phyloP scores from a whole-genome alignment of 2,888 invertebrate genomes.

The Habroteleia sp. region DNA sequence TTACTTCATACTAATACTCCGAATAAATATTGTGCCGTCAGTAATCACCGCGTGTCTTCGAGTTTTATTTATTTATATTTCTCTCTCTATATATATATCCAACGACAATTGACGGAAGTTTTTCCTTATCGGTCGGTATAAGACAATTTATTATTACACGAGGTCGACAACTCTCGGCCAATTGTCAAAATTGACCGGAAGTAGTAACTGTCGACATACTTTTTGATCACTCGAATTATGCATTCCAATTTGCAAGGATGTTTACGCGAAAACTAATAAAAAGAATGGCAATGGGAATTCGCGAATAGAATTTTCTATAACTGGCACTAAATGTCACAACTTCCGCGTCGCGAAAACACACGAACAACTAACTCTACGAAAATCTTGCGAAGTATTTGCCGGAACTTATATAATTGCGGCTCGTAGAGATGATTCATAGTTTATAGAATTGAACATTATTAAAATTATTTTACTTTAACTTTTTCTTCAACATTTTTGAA shows the following conservation, averaged over 20 bases:
- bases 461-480: too few relatives aligned
- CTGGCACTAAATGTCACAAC: slow-evolving; percentile 19
- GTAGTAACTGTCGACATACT: neutral
- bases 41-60: too few relatives aligned
- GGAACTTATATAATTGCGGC: slow-evolving; percentile 16
- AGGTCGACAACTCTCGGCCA: slow-evolving; percentile 25
- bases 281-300: slow-evolving; percentile 2
- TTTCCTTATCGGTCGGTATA: too few relatives aligned
- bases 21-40: too few relatives aligned
- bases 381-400: slow-evolving; percentile 8
- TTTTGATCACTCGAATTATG: neutral
- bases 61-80: slow-evolving; percentile 61
- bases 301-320: slow-evolving; percentile 2
- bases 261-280: neutral
- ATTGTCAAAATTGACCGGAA: slow-evolving; percentile 27
- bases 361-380: slow-evolving; percentile 6
- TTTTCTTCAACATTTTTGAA: too few relatives aligned
- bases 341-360: slow-evolving; percentile 5
- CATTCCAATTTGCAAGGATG: neutral
- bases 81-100: slow-evolving; percentile 67
- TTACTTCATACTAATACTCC: too few relatives aligned
- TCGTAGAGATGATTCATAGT: too few relatives aligned
- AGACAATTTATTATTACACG: slow-evolving; percentile 26
- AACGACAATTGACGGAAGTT: slow-evolving; percentile 71
- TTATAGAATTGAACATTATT: too few relatives aligned